Percentiles rank a stretch among this genome's conserved stretches.
These are phyloP conservation scores for Pica pica DNA, from an alignment of 2,113 vertebrate species.

Conservation along the genomic window DNA sequence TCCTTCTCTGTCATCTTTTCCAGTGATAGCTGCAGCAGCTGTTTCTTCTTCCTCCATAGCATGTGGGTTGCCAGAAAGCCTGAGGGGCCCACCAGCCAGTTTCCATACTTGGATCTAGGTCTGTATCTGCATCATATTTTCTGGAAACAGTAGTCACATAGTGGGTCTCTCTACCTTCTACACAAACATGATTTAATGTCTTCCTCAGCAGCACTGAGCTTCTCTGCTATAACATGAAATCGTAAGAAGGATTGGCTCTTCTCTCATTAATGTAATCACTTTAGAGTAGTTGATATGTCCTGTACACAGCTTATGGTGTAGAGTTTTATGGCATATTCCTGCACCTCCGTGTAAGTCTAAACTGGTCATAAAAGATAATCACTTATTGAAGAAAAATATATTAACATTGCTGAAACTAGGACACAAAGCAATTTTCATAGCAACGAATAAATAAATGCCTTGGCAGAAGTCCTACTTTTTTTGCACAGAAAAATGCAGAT, in stretches of 20 bases:
- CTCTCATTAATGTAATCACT: constrained; percentile 60
- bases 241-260: constrained; percentile 16
- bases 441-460: constrained; percentile 18
- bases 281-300: constrained; percentile 36
- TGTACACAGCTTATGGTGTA: constrained; percentile 26
- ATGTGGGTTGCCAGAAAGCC: constrained; percentile 4
- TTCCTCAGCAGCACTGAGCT: constrained; percentile 42
- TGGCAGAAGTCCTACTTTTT: background rate
- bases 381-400: constrained; percentile 22
- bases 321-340: constrained; percentile 46
- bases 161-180: constrained; percentile 22
- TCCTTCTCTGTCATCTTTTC: constrained; percentile 32
- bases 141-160: constrained; percentile 53
- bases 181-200: constrained; percentile 45
- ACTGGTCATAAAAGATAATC: constrained; percentile 38
- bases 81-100: constrained; percentile 25
- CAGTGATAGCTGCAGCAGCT: constrained; percentile 59
- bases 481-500: background rate
- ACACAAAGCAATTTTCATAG: constrained; percentile 26
- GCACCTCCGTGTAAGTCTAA: constrained; percentile 41
- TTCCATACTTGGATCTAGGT: constrained; percentile 58
- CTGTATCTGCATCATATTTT: constrained; percentile 31
- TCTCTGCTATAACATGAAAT: constrained; percentile 2
- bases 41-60: constrained; percentile 26
- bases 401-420: background rate